These are phyloP conservation scores for Heteromormyrus szaboi DNA, from an alignment of 2,797 vertebrate genomes.

Conservation along the genomic window DNA sequence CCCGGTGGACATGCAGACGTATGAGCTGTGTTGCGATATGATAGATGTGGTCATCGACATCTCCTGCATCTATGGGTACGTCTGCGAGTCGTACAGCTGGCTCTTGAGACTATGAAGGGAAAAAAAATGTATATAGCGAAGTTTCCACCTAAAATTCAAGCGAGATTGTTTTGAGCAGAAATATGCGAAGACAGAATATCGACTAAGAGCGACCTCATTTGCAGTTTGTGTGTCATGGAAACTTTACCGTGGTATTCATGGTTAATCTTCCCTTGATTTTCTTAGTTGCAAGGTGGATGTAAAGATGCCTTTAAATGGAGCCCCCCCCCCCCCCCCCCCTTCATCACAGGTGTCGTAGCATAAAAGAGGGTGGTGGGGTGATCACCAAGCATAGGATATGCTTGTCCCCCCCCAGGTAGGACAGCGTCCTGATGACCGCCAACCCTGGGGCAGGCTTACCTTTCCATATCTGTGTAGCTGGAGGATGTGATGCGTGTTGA, in stretches of 20 bases:
- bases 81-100: not conserved
- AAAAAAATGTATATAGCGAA: not conserved
- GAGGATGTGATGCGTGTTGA: no score
- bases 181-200: not conserved
- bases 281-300: not conserved
- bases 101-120: not conserved
- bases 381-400: not conserved
- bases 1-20: slow-evolving; percentile 89
- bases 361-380: not conserved
- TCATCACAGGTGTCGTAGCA: not conserved
- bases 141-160: not conserved
- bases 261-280: not conserved
- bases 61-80: slow-evolving; percentile 90
- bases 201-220: not conserved
- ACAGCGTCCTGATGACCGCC: not conserved
- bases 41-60: slow-evolving; percentile 90
- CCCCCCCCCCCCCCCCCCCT: no score
- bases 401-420: not conserved
- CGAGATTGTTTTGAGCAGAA: not conserved
- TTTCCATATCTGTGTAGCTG: not conserved
- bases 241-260: not conserved
- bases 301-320: not conserved
- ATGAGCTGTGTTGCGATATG: slow-evolving; percentile 89
- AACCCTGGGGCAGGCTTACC: not conserved
- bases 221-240: not conserved